Percentiles rank a stretch among this genome's conserved stretches.
phyloP scores from a whole-genome alignment of 2,113 vertebrate species.

The Leptobrachium ailaonicum region DNA sequence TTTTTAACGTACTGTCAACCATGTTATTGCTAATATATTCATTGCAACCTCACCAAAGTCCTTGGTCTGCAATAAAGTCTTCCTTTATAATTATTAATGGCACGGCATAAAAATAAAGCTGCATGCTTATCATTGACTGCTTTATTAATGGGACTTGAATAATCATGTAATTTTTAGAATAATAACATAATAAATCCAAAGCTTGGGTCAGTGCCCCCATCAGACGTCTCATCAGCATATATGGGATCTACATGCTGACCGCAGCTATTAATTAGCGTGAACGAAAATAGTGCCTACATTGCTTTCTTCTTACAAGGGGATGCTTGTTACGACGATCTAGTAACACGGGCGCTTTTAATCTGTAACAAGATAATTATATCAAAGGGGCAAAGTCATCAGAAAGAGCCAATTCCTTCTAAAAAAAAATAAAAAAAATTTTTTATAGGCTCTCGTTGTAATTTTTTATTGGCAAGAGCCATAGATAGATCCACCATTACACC shows the following conservation, averaged over 20 bases:
- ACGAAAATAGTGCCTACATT: background rate
- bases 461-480: too few relatives aligned
- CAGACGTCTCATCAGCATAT: background rate
- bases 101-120: background rate
- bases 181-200: slow-evolving; percentile 18
- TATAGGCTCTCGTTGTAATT: too few relatives aligned
- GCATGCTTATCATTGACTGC: background rate
- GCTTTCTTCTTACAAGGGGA: background rate
- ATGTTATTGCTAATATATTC: background rate
- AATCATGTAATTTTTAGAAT: slow-evolving; percentile 11
- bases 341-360: background rate
- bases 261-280: background rate
- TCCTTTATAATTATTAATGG: slow-evolving; percentile 15
- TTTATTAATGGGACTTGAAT: slow-evolving; percentile 27
- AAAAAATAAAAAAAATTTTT: too few relatives aligned
- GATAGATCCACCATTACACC: too few relatives aligned
- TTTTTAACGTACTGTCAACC: background rate
- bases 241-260: background rate
- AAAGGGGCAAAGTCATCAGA: too few relatives aligned
- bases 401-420: too few relatives aligned
- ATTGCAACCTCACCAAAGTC: background rate
- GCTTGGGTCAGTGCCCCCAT: background rate
- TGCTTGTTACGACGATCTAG: background rate
- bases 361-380: too few relatives aligned
- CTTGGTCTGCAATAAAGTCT: slow-evolving; percentile 1